Evolutionary conservation across 2,888 invertebrate species (phyloP), one percentile per base, ranked within the genome.

Genomic region (Drosophila meridiana): DNA sequence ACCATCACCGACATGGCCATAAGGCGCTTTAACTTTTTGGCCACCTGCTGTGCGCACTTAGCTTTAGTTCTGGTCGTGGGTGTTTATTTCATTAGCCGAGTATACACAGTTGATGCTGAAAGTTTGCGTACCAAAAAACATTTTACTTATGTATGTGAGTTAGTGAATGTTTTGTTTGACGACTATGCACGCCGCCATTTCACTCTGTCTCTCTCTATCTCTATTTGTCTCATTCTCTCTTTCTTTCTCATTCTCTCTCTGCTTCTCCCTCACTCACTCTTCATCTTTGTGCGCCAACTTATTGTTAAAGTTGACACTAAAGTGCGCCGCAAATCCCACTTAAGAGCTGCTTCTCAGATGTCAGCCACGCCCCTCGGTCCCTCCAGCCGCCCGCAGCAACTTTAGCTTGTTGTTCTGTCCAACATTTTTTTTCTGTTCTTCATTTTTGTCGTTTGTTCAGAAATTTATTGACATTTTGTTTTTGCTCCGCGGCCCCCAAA

Each of bases 261-360:
- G 8, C 11, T 53, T 3, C 43, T 5, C 42, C 5, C 45, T 3
- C 32, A 28, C 59, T 34, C 43, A 28, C 60, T 48, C 58, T 47
- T 47, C 67, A 58, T 70, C 52, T 70, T 68, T 53, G 59, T 62
- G 64, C 62, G 45, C 66, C 76, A 89, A 90, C 89, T 87, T 87
- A 83, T 90, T 89, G 90, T 90, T 84, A 87, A 89, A 90, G 87
- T 87, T 88, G 89, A 78, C 90, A 85, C 83, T 81, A 81, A 90
- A 91, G 87, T 85, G 82, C 73, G 80, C 83, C 78, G 81, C 89
- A 90, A 90, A 91, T 88, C 82, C 89, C 82, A 80, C 82, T 89
- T 87, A 88, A 90, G 88, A 75, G 85, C 87, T 89, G 60, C 73
- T 50, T 61, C 40, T 42, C 78, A 26, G 38, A 58, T 73, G 55